Base-by-base conservation (phyloP, 2,113 vertebrate genomes). In the Collichthys lucidus region DNA sequence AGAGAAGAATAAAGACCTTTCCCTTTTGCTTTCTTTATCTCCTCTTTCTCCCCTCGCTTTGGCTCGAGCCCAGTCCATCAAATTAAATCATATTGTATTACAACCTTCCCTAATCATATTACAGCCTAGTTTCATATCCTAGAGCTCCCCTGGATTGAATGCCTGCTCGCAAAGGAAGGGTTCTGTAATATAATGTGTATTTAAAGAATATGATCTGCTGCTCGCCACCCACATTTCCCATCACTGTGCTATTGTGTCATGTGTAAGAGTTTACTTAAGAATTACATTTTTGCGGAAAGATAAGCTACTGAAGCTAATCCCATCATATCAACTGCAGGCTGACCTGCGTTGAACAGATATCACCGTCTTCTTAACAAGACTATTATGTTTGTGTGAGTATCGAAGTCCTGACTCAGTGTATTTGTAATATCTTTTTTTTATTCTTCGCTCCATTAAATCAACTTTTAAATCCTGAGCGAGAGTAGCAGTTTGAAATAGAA, bases 91-190 rank as follows among this genome's bases (percentile, higher is more conserved):
- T 59, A 68, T 70, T 79, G 80, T 80, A 86, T 83, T 80, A 84
- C 77, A 82, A 89, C 77, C 67, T 77, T 44, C 12, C 52, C 65
- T 89, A 89, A 92, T 89, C 85, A 80, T 55, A 82, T 93, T 84
- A 83, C 83, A 68, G 63, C 53, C 72, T 82, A 80, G 78, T 89
- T 91, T 69, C 83, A 82, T 88, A 82, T 89, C 83, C 77, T 57
- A 4, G 46, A 73, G 73, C 82, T 71, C 71, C 47, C 42, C 42
- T n/a, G 66, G 62, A 70, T 65, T 86, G 86, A 89, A 86, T 80
- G 64, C 22, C 79, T 80, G 62, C 59, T 82, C 44, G 29, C 24
- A 8, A 11, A 11, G 5, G 80, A 80, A 49, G 60, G 59, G 5
- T 71, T 72, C 26, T 50, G 35, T 66, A 77, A 81, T 75, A 82